A percentile compares a stretch with the other conserved stretches of the same genome.
Conservation (phyloP, 2,888 invertebrate genomes). For the Cyclophora albipunctata region DNA sequence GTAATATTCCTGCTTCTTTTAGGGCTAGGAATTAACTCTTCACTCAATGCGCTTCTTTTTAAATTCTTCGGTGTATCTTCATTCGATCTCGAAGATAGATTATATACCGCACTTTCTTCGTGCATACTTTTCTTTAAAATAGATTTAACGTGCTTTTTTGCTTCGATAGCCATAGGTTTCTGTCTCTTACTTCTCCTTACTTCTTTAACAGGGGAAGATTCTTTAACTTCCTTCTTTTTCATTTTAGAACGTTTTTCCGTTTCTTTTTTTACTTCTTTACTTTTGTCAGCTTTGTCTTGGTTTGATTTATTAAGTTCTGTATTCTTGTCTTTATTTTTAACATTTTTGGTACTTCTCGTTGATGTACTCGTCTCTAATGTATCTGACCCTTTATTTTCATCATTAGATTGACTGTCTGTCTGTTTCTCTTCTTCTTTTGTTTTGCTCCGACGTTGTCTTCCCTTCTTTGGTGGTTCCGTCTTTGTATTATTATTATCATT, state of each 20-base stretch:
- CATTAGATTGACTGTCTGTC: too few relatives aligned
- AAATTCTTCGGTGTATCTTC: constrained; percentile 33
- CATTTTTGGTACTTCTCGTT: constrained; percentile 17
- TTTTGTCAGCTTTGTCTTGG: constrained; percentile 1
- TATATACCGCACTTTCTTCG: constrained; percentile 50
- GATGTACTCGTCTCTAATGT: constrained; percentile 3
- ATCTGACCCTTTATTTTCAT: too few relatives aligned
- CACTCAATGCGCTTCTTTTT: constrained; percentile 34
- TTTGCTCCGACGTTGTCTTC: constrained; percentile 5
- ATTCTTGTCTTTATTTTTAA: constrained; percentile 2
- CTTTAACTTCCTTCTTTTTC: constrained; percentile 12
- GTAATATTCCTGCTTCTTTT: constrained; percentile 35
- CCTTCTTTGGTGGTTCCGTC: constrained; percentile 1
- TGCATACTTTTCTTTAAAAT: constrained; percentile 26
- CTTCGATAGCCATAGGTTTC: constrained; percentile 25
- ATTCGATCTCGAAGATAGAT: constrained; percentile 40
- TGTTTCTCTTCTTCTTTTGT: not conserved
- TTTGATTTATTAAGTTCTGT: constrained; percentile 10
- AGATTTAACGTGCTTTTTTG: constrained; percentile 20
- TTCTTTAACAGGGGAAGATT: constrained; percentile 27
- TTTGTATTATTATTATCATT: constrained; percentile 5
- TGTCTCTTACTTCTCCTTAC: constrained; percentile 48
- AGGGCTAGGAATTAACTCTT: constrained; percentile 29
- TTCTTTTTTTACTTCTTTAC: constrained; percentile 6
- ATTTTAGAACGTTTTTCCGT: constrained; percentile 10